A percentile compares a stretch with the other conserved stretches of the same genome.
These are phyloP conservation scores for Pseudochaenichthys georgianus DNA, from an alignment of 2,797 vertebrate species.

Conservation along the genomic window DNA sequence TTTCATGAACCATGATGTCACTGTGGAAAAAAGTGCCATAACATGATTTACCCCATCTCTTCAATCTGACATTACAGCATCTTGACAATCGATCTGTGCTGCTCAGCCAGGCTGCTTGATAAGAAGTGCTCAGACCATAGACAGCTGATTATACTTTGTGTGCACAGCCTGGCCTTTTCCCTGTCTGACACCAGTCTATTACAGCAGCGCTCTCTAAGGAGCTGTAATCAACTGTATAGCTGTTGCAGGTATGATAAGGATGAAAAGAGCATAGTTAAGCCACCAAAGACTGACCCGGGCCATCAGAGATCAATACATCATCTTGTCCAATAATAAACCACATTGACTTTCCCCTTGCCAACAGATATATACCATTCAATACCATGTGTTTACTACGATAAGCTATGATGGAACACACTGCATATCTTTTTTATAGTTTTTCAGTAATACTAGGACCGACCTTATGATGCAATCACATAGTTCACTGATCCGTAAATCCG, in stretches of 20 bases:
- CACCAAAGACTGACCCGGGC: constrained; percentile 26
- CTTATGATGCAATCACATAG: constrained; percentile 62
- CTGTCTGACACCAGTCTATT: constrained; percentile 61
- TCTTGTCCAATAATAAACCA: constrained; percentile 62
- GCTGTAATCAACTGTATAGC: constrained; percentile 66
- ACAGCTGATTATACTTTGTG: constrained; percentile 66
- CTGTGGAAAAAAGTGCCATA: constrained; percentile 20
- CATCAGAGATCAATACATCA: constrained; percentile 66
- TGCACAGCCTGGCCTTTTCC: constrained; percentile 53
- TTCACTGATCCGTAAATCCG: constrained; percentile 67
- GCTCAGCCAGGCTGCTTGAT: constrained; percentile 57
- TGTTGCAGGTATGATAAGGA: constrained; percentile 67
- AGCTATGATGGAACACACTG: not conserved
- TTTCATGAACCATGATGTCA: constrained; percentile 33
- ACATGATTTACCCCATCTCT: constrained; percentile 50
- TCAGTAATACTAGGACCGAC: not conserved
- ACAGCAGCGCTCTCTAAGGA: constrained; percentile 55
- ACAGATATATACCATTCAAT: constrained; percentile 39
- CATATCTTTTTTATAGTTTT: not conserved
- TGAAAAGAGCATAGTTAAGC: constrained; percentile 44
- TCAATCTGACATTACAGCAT: constrained; percentile 55
- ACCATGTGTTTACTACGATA: not conserved
- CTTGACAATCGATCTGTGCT: constrained; percentile 58
- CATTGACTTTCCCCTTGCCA: constrained; percentile 50
- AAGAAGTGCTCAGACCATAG: constrained; percentile 56